phyloP scores from a whole-genome alignment of 2,888 invertebrate genomes.

The Trissolcus brochymenae region DNA sequence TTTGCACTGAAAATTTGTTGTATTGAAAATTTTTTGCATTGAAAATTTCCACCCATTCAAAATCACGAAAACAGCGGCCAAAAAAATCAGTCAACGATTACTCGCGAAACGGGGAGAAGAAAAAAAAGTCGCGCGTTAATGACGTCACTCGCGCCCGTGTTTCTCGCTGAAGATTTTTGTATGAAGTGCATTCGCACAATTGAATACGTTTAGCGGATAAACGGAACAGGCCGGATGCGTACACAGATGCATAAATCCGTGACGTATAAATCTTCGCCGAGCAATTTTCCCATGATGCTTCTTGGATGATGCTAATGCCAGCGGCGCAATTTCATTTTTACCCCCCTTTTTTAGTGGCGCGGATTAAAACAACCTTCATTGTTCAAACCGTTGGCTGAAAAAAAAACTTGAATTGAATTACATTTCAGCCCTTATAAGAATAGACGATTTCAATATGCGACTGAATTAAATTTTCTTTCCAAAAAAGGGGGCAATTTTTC shows the following conservation, averaged over 20 bases:
- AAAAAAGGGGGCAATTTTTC: neutral
- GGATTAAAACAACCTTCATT: conserved; percentile 8
- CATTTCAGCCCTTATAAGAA: neutral
- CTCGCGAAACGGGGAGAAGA: neutral
- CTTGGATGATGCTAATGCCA: conserved; percentile 33
- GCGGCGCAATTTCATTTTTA: conserved; percentile 27
- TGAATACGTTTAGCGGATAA: conserved; percentile 36
- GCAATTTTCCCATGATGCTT: conserved; percentile 26
- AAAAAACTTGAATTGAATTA: neutral
- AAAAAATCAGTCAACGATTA: no score
- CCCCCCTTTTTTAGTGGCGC: conserved; percentile 5
- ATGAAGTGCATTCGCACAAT: conserved; percentile 19
- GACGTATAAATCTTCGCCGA: conserved; percentile 28
- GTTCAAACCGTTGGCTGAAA: neutral
- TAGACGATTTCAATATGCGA: neutral
- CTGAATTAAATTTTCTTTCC: neutral
- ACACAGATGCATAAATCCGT: conserved; percentile 14
- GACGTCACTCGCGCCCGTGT: conserved; percentile 23
- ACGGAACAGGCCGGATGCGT: conserved; percentile 31
- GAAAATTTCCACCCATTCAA: no score
- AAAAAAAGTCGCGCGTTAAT: conserved; percentile 27
- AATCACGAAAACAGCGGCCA: no score
- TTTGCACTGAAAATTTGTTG: no score
- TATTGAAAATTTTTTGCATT: no score
- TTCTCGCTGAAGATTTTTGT: conserved; percentile 25